phyloP scores from a whole-genome alignment of 2,888 invertebrate genomes.

The Hirtodrosophila duncani region DNA sequence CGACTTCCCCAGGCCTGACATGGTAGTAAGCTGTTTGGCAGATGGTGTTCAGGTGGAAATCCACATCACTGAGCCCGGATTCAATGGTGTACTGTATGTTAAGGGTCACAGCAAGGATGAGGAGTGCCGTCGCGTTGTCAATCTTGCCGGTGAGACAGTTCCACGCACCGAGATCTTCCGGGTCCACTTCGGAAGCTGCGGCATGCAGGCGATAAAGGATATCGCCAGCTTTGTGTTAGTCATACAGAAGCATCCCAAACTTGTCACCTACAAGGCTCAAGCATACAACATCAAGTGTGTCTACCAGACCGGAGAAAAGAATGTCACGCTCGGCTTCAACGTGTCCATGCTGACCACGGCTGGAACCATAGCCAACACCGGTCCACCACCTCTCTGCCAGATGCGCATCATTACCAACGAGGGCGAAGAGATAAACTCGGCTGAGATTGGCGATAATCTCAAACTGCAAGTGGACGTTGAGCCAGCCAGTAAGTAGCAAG shows the following conservation, averaged over 20 bases:
- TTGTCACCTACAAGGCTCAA: conserved; percentile 95
- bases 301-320: conserved; percentile 95
- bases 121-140: conserved; percentile 89
- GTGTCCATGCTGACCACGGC: conserved; percentile 97
- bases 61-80: conserved; percentile 84
- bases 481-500: conserved; percentile 82
- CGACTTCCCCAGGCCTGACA: conserved; percentile 90
- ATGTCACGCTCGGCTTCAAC: conserved; percentile 94
- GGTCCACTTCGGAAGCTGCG: conserved; percentile 94
- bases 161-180: conserved; percentile 88
- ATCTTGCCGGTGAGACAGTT: conserved; percentile 84
- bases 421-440: conserved; percentile 92
- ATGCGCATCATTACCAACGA: conserved; percentile 93
- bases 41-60: conserved; percentile 94
- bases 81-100: conserved; percentile 94
- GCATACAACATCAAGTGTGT: conserved; percentile 98
- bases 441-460: conserved; percentile 94
- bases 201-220: conserved; percentile 93
- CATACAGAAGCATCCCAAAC: conserved; percentile 96
- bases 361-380: conserved; percentile 96
- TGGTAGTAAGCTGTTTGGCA: conserved; percentile 92
- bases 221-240: conserved; percentile 95
- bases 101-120: conserved; percentile 97
- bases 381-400: conserved; percentile 93
- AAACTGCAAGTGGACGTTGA: conserved; percentile 91